A percentile compares a stretch with the other conserved stretches of the same genome.
Evolutionary conservation across 2,113 vertebrate species (phyloP).

Genomic region (Mus pahari): DNA sequence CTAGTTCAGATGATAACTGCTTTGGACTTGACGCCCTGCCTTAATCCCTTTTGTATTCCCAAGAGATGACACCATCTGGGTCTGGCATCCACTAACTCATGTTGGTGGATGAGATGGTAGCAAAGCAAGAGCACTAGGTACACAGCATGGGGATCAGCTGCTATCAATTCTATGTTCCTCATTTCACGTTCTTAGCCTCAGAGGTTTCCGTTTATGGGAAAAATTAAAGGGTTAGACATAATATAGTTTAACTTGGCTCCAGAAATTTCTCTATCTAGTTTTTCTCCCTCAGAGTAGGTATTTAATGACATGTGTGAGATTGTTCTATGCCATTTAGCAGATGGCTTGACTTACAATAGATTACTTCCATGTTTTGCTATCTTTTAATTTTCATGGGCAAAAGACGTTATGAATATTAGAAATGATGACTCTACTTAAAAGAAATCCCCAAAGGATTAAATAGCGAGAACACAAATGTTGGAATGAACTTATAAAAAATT

Average conservation of each 20-base stretch:
- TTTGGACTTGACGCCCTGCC: not conserved
- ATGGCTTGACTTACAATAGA: not conserved
- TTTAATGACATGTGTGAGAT: slow-evolving; percentile 9
- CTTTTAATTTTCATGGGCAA: slow-evolving; percentile 36
- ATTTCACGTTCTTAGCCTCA: slow-evolving; percentile 52
- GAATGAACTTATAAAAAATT: slow-evolving; percentile 64
- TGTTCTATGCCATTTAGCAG: slow-evolving; percentile 31
- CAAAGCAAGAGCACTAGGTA: not conserved
- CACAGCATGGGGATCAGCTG: not conserved
- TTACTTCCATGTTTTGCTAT: slow-evolving; percentile 31
- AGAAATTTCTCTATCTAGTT: slow-evolving; percentile 3
- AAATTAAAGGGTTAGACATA: slow-evolving; percentile 33
- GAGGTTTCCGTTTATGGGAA: not conserved
- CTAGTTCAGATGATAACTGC: not conserved
- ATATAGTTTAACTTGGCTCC: not conserved
- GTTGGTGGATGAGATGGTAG: not conserved
- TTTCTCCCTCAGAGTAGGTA: slow-evolving; percentile 29
- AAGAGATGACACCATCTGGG: not conserved
- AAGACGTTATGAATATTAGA: slow-evolving; percentile 61
- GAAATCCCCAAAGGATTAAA: slow-evolving; percentile 41
- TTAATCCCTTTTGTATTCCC: not conserved
- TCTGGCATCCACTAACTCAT: not conserved
- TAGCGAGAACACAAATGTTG: slow-evolving; percentile 52
- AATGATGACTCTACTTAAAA: slow-evolving; percentile 59
- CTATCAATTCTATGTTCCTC: not conserved